Conservation (phyloP, 2,113 vertebrate species). For the Cepphus grylle region DNA sequence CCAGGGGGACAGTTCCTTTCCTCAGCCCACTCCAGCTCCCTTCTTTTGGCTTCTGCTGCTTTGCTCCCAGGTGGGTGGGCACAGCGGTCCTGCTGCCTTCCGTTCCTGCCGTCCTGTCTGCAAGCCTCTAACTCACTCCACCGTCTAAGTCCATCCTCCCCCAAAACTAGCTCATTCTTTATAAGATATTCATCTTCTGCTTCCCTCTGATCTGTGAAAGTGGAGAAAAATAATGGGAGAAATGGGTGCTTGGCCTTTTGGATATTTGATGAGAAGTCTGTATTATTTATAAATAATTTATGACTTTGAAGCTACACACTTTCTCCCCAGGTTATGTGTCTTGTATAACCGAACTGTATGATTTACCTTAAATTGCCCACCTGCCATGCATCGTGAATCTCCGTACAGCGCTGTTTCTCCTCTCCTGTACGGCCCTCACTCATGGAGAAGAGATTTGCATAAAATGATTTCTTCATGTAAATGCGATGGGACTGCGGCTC, state of each 20-base stretch:
- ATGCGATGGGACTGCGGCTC: background rate
- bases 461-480: slow-evolving; percentile 44
- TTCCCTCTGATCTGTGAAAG: background rate
- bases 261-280: slow-evolving; percentile 41
- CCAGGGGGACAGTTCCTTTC: background rate
- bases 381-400: background rate
- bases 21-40: background rate
- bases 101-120: background rate
- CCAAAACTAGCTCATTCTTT: background rate
- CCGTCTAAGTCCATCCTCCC: background rate
- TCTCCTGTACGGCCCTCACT: background rate
- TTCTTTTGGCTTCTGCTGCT: background rate
- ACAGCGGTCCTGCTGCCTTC: background rate
- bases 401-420: background rate
- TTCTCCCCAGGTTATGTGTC: slow-evolving; percentile 9
- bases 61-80: background rate
- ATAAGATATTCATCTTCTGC: background rate
- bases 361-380: slow-evolving; percentile 53
- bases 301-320: background rate
- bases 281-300: slow-evolving; percentile 56
- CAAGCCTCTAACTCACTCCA: background rate
- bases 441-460: background rate
- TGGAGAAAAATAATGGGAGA: background rate
- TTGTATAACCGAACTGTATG: background rate
- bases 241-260: background rate